Conservation (phyloP, 2,113 vertebrate species). For the Pelvicachromis taeniatus region DNA sequence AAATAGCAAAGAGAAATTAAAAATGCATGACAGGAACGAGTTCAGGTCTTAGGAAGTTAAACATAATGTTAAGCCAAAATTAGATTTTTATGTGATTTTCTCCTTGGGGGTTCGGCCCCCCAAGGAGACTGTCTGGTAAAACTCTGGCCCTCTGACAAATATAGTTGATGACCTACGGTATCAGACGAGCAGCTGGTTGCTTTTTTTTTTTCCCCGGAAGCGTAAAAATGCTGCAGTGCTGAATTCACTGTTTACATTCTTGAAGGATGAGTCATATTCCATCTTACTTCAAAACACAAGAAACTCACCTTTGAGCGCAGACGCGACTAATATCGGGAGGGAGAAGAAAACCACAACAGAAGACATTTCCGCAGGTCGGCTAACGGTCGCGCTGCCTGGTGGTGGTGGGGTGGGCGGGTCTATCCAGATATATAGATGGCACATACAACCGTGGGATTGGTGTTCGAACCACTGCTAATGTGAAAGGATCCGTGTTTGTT, state of each 20-base stretch:
- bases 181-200: not conserved
- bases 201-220: not conserved
- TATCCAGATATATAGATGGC: not conserved
- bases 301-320: not conserved
- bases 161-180: no score
- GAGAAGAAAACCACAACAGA: not conserved
- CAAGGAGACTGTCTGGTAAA: no score
- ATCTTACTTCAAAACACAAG: fast-evolving
- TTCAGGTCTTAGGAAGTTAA: no score
- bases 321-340: not conserved
- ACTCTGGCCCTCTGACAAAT: no score
- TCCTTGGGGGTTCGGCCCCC: no score
- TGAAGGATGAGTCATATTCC: not conserved
- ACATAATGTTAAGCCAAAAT: no score
- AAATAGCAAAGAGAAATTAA: no score
- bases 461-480: fast-evolving
- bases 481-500: not conserved
- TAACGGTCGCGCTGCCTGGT: fast-evolving
- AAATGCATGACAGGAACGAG: no score
- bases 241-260: not conserved
- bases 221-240: not conserved
- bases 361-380: not conserved
- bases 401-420: not conserved
- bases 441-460: fast-evolving
- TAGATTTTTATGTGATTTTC: no score